A percentile compares a stretch with the other conserved stretches of the same genome.
Conservation (phyloP, 2,797 vertebrate genomes). For the Malurus leucopterus region DNA sequence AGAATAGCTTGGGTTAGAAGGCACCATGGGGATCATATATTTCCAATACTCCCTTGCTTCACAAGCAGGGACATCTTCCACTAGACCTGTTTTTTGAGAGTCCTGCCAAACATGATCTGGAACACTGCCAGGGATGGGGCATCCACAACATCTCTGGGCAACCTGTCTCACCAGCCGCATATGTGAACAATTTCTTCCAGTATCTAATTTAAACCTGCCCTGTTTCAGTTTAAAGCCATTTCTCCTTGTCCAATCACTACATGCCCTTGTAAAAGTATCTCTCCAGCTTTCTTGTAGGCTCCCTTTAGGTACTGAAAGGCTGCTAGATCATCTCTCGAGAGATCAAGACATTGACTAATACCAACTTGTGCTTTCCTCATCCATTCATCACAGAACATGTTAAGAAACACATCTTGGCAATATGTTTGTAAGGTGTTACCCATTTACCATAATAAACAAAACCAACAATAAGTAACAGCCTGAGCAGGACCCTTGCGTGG, state of each 20-base stretch:
- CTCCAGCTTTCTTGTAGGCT: neutral
- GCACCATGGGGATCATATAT: neutral
- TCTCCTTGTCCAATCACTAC: neutral
- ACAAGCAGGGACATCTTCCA: neutral
- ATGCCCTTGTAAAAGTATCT: neutral
- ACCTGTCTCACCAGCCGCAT: neutral
- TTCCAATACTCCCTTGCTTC: neutral
- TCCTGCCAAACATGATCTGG: neutral
- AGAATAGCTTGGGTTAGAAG: neutral
- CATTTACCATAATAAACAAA: neutral
- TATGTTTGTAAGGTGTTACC: neutral
- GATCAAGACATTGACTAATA: neutral
- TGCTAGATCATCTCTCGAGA: too few species aligned
- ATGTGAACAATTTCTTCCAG: neutral
- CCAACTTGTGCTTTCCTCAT: neutral
- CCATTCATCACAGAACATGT: neutral
- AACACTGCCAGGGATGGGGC: neutral
- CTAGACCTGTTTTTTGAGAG: neutral
- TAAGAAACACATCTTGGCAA: neutral
- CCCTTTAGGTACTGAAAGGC: neutral
- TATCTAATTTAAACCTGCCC: neutral
- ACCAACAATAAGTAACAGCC: fast-evolving
- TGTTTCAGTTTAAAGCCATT: neutral
- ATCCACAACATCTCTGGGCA: neutral
- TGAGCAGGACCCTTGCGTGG: neutral